Evolutionary conservation across 37 sponge, comb jelly and placozoan species (phyloP).

Genomic region (Aplysina aerophoba): DNA sequence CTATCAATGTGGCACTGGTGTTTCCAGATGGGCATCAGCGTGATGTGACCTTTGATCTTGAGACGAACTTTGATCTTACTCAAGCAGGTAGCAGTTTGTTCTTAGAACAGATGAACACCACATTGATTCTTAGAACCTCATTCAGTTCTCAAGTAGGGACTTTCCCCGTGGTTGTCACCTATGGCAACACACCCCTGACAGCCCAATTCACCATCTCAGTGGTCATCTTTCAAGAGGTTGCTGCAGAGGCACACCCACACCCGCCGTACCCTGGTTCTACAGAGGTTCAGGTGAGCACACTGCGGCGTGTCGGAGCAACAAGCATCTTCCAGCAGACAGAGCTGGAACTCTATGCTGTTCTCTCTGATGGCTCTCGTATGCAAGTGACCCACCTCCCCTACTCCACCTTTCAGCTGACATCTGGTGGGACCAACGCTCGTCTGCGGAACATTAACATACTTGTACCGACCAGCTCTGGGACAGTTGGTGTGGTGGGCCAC

Average conservation of each 20-base stretch:
- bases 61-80: constrained; percentile 30
- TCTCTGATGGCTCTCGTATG: constrained; percentile 51
- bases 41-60: constrained; percentile 47
- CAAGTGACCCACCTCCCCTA: constrained; percentile 37
- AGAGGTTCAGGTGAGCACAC: not conserved
- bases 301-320: constrained; percentile 49
- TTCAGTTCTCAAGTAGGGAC: constrained; percentile 13
- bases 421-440: not conserved
- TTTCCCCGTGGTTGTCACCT: constrained; percentile 37
- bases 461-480: not conserved
- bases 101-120: not conserved
- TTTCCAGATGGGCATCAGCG: constrained; percentile 21
- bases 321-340: constrained; percentile 41
- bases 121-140: not conserved
- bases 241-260: constrained; percentile 44
- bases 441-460: not conserved
- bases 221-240: constrained; percentile 32
- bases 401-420: not conserved
- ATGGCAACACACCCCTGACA: not conserved
- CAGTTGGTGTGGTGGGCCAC: constrained; percentile 19
- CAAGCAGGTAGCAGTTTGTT: constrained; percentile 2
- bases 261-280: constrained; percentile 63
- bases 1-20: constrained; percentile 26
- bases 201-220: constrained; percentile 51
- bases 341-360: constrained; percentile 36